Evolutionary conservation across 2,888 invertebrate genomes (phyloP).

Genomic region (Agrochola lychnidis): DNA sequence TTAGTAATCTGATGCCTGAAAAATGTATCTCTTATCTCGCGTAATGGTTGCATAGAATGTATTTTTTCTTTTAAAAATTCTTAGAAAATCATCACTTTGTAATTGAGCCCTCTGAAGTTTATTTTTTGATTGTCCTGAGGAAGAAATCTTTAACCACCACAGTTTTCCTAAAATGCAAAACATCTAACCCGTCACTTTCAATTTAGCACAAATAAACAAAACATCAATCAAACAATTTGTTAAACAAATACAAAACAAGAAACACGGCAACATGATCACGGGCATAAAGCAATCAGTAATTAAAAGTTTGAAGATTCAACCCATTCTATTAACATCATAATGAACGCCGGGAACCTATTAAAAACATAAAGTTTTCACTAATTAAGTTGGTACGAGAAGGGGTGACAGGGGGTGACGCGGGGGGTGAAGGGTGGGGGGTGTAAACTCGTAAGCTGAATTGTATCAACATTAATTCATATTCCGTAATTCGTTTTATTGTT

Average conservation of each 20-base stretch:
- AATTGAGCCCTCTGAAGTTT: background rate
- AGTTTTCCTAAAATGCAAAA: background rate
- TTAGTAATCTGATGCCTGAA: background rate
- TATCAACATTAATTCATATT: slow-evolving; percentile 67
- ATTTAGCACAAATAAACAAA: slow-evolving; percentile 5
- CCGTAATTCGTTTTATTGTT: slow-evolving; percentile 63
- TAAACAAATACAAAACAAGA: slow-evolving; percentile 30
- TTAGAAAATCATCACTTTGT: background rate
- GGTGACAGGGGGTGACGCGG: slow-evolving; percentile 23
- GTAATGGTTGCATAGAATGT: background rate
- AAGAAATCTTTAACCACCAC: background rate
- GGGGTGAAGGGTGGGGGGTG: background rate
- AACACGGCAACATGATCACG: slow-evolving; percentile 28
- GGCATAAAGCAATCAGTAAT: slow-evolving; percentile 56
- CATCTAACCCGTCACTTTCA: background rate
- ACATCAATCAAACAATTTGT: slow-evolving; percentile 34
- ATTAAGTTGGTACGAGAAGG: slow-evolving; percentile 52
- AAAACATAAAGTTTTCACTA: slow-evolving; percentile 64
- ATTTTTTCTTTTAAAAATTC: background rate
- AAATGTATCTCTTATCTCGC: background rate
- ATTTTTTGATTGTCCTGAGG: background rate
- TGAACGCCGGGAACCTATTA: slow-evolving; percentile 59
- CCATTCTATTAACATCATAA: slow-evolving; percentile 60
- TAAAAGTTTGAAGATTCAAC: slow-evolving; percentile 60
- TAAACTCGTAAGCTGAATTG: slow-evolving; percentile 57